A percentile compares a stretch with the other conserved stretches of the same genome.
These are phyloP conservation scores for Osmerus eperlanus DNA, from an alignment of 2,113 vertebrate genomes.

Conservation along the genomic window DNA sequence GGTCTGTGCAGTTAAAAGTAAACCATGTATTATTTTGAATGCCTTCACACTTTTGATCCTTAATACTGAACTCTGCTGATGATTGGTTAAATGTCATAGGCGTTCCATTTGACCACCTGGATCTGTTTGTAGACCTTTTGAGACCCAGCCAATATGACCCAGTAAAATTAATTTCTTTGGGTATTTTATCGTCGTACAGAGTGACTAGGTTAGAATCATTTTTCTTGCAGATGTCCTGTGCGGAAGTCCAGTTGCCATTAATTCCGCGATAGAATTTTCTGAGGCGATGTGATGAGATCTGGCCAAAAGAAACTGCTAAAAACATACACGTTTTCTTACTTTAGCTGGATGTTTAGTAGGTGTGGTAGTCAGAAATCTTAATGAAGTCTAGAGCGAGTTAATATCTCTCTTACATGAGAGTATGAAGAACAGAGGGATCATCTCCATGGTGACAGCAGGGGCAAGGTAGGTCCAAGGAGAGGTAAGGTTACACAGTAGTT, in stretches of 20 bases:
- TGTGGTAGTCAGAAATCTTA: too few relatives aligned
- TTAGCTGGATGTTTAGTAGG: too few relatives aligned
- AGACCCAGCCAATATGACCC: conserved; percentile 38
- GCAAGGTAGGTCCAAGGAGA: neutral
- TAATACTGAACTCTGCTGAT: rapidly evolving
- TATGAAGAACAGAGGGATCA: conserved; percentile 13
- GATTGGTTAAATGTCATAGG: rapidly evolving
- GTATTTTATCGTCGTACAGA: conserved; percentile 38
- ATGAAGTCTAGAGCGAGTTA: neutral
- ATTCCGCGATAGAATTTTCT: rapidly evolving
- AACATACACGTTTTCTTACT: neutral
- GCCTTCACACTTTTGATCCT: conserved; percentile 19
- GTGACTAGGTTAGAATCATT: neutral
- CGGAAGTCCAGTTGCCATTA: neutral
- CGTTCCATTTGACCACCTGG: conserved; percentile 48
- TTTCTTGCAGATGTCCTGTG: rapidly evolving
- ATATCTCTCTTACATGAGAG: conserved; percentile 1
- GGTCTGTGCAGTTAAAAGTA: neutral
- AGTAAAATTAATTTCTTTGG: too few relatives aligned
- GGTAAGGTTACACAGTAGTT: neutral
- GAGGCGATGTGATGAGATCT: conserved; percentile 18
- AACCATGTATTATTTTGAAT: neutral
- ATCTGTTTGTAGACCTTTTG: rapidly evolving
- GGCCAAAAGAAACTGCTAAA: conserved; percentile 34
- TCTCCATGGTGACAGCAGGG: neutral